Base-by-base conservation (phyloP, 2,888 invertebrate species). In the Anodontia alba region DNA sequence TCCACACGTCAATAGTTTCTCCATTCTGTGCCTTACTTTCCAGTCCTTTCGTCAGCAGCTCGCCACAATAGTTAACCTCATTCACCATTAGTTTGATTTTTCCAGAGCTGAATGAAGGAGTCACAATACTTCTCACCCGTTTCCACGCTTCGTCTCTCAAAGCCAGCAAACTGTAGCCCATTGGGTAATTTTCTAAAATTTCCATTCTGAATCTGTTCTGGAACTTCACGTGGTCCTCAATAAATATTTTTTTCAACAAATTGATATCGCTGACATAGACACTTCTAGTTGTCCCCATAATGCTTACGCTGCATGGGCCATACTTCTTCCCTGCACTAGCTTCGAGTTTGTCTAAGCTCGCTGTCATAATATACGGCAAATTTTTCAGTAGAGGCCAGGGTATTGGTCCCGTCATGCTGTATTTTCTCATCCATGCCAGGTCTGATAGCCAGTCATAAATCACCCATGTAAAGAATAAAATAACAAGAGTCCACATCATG, bases 141-240 rank as follows among this genome's bases (percentile, higher is more conserved):
- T 86, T 84, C 89, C 89, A 90, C 67, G 86, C 83, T 29, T 83
- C 80, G 66, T 85, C 88, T 54, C 78, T 80, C n/a, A 83, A 62
- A n/a, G 62, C 51, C 42, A 84, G 42, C 69, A 88, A 68, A 15
- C 69, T 72, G n/a, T 76, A 29, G 49, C 76, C 72, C 70, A 82
- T 43, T 7, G 86, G 84, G 15, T 46, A 73, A 10, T 71, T 70
- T 3, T 80, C 73, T 38, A 75, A 46, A 23, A 5, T 26, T 3
- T 54, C 54, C 10, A 54, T 54, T 1, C 54, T 54, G 80, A 70
- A 78, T 80, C 88, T 76, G 74, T 90, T 88, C 17, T 84, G 78
- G 42, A 87, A 89, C 31, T 78, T 71, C 29, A 78, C 73, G 57
- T 89, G 89, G 31, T 90, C 88, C 66, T 87, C 88, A n/a, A 89